phyloP scores from a whole-genome alignment of 2,113 vertebrate species.

The Nothoprocta pentlandii region DNA sequence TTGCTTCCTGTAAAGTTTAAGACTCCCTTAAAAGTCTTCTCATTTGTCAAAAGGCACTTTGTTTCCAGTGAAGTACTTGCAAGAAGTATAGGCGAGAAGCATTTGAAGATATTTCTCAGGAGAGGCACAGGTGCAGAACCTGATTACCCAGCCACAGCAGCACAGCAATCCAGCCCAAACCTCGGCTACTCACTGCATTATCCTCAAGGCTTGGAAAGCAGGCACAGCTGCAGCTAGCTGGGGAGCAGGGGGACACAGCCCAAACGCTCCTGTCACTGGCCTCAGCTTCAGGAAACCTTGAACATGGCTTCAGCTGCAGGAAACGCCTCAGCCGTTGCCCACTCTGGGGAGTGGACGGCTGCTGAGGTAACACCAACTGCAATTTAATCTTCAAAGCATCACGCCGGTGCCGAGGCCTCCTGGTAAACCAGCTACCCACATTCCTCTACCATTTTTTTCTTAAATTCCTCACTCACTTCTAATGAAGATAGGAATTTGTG shows the following conservation, averaged over 20 bases:
- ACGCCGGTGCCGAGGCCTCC: not conserved
- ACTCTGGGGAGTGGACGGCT: not conserved
- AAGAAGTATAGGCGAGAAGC: not conserved
- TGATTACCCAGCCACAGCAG: not conserved
- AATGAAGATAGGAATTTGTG: not conserved
- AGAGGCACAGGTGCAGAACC: not conserved
- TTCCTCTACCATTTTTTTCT: not conserved
- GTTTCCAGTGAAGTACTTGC: not conserved
- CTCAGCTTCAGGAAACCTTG: not conserved
- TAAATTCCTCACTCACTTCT: not conserved
- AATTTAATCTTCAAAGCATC: not conserved
- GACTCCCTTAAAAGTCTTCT: not conserved
- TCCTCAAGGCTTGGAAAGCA: not conserved
- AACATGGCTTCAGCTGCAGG: not conserved
- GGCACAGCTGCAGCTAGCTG: not conserved
- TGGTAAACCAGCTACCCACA: not conserved
- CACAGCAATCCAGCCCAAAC: not conserved
- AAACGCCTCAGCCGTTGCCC: not conserved
- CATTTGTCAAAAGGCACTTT: not conserved
- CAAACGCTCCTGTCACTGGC: not conserved
- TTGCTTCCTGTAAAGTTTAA: not conserved
- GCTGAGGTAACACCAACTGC: not conserved
- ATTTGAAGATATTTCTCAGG: not conserved
- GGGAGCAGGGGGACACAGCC: not conserved
- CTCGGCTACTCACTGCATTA: not conserved